Conservation (phyloP, 2,797 vertebrate genomes). For the Sebastes taczanowskii region DNA sequence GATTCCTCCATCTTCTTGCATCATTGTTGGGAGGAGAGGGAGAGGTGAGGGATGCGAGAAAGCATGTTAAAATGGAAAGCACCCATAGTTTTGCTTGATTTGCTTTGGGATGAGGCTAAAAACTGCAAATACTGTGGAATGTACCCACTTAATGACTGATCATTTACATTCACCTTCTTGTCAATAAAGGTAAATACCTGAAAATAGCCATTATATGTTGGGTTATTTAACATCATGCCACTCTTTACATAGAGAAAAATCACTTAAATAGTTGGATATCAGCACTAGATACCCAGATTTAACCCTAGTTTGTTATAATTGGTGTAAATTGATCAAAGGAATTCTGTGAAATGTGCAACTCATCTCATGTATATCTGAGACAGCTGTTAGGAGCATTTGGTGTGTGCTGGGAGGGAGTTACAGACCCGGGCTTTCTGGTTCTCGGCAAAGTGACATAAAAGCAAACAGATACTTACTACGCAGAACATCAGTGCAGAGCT, state of each 20-base stretch:
- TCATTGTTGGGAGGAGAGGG: neutral
- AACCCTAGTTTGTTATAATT: neutral
- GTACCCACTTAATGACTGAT: neutral
- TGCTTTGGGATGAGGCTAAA: neutral
- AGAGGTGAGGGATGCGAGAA: neutral
- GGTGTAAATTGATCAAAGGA: neutral
- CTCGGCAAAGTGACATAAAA: neutral
- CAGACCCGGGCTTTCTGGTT: neutral
- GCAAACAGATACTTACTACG: conserved; percentile 76
- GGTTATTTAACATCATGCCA: neutral
- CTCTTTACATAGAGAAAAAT: neutral
- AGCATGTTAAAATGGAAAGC: neutral
- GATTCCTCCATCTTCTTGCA: neutral
- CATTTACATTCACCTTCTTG: neutral
- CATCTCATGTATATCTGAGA: neutral
- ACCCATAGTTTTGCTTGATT: neutral
- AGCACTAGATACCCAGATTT: neutral
- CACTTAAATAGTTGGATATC: neutral
- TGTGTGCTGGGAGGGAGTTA: neutral
- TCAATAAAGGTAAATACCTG: neutral
- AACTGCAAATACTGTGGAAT: neutral
- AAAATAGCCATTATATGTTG: neutral
- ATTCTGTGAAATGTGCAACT: neutral
- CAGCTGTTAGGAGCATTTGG: neutral
- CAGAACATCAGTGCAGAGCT: conserved; percentile 80